Percentiles rank a stretch among this genome's conserved stretches.
phyloP scores from a whole-genome alignment of 2,797 vertebrate species.

The Arctocebus calabarensis region DNA sequence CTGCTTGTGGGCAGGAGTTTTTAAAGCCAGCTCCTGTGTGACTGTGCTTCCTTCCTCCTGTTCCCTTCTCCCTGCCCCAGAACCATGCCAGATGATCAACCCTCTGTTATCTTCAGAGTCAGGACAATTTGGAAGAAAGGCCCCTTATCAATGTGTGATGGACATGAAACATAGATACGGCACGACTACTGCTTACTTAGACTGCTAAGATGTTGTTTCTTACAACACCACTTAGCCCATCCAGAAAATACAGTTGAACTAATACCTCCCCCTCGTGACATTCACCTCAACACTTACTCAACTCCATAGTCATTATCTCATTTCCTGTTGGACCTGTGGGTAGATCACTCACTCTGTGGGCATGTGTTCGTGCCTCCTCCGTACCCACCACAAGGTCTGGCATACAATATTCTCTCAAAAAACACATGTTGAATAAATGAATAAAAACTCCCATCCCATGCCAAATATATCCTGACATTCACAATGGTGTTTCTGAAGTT shows the following conservation, averaged over 20 bases:
- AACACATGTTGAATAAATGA: not conserved
- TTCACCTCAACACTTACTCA: not conserved
- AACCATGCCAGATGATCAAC: not conserved
- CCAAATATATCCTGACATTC: not conserved
- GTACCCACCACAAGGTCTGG: not conserved
- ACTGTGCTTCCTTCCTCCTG: not conserved
- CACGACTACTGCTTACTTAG: not conserved
- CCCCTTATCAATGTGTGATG: not conserved
- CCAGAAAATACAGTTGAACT: not conserved
- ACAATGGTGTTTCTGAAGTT: no score
- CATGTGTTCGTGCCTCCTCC: no score
- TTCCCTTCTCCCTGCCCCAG: not conserved
- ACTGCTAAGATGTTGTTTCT: not conserved
- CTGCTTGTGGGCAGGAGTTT: not conserved
- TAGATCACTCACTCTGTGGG: not conserved
- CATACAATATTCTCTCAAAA: not conserved
- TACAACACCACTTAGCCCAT: not conserved
- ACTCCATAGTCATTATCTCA: not conserved
- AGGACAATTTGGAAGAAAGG: not conserved
- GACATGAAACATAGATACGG: not conserved
- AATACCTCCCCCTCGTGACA: not conserved
- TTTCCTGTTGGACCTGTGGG: not conserved
- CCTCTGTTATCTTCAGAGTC: not conserved
- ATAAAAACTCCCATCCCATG: fast-evolving
- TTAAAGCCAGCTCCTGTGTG: not conserved